A percentile compares a stretch with the other conserved stretches of the same genome.
phyloP scores from a whole-genome alignment of 2,888 invertebrate genomes.

The Hesperia comma region DNA sequence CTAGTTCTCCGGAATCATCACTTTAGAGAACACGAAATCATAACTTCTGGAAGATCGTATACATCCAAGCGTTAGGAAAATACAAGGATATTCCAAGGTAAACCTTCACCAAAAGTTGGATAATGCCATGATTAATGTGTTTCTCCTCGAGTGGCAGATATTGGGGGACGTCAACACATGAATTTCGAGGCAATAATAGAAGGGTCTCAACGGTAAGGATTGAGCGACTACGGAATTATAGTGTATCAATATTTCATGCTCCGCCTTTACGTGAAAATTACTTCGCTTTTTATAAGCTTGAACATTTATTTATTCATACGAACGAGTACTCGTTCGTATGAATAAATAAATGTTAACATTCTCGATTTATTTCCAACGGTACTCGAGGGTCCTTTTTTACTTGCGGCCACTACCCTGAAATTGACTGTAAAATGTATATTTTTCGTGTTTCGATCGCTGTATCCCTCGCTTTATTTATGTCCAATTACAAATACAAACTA shows the following conservation, averaged over 20 bases:
- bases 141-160: slow-evolving; percentile 28
- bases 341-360: too few relatives aligned
- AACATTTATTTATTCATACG: too few relatives aligned
- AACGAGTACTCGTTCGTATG: too few relatives aligned
- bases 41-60: neutral
- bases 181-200: slow-evolving; percentile 3
- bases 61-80: neutral
- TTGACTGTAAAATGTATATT: too few relatives aligned
- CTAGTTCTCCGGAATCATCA: too few relatives aligned
- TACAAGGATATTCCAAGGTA: neutral
- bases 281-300: too few relatives aligned
- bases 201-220: neutral
- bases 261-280: neutral
- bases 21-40: neutral
- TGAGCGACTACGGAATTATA: slow-evolving; percentile 9
- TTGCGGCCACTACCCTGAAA: too few relatives aligned
- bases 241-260: slow-evolving; percentile 1
- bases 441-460: too few relatives aligned
- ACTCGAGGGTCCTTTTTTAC: too few relatives aligned
- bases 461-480: too few relatives aligned
- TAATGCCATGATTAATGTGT: slow-evolving; percentile 24
- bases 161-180: slow-evolving; percentile 14
- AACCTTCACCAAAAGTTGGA: neutral
- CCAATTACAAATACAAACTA: too few relatives aligned
- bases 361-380: too few relatives aligned